Evolutionary conservation across 2,888 invertebrate genomes (phyloP).

Genomic region (Callosobruchus maculatus): DNA sequence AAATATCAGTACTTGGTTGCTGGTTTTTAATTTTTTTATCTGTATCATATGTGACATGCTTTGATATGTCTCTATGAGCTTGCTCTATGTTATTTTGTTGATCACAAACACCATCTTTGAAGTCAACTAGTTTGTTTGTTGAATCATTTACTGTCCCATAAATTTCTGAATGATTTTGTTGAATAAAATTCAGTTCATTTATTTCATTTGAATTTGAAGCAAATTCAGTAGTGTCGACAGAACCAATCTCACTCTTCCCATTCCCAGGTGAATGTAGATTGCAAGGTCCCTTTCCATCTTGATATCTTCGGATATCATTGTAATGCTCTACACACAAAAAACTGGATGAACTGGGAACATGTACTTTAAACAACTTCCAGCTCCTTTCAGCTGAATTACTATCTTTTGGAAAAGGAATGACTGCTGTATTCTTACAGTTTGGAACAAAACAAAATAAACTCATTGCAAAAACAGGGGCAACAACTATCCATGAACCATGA

Average conservation of each 20-base stretch:
- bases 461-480: constrained; percentile 12
- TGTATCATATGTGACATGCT: not conserved
- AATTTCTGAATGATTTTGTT: not conserved
- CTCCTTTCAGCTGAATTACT: constrained; percentile 30
- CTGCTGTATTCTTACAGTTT: constrained; percentile 36
- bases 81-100: not conserved
- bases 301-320: constrained; percentile 18
- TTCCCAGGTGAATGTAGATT: not conserved
- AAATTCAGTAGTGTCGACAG: not conserved
- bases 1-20: no score
- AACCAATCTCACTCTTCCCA: not conserved
- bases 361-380: constrained; percentile 32
- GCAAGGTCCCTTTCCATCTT: not conserved
- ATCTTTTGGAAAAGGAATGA: constrained; percentile 38
- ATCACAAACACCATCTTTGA: not conserved
- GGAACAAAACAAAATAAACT: constrained; percentile 37
- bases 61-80: not conserved
- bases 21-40: no score
- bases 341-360: constrained; percentile 21
- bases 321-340: constrained; percentile 42
- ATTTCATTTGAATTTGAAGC: not conserved
- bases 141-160: not conserved
- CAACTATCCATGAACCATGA: no score
- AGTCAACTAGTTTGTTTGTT: not conserved
- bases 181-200: not conserved